Evolutionary conservation across 1,140 invertebrate species (phyloP).

Genomic region (Venturia canescens): DNA sequence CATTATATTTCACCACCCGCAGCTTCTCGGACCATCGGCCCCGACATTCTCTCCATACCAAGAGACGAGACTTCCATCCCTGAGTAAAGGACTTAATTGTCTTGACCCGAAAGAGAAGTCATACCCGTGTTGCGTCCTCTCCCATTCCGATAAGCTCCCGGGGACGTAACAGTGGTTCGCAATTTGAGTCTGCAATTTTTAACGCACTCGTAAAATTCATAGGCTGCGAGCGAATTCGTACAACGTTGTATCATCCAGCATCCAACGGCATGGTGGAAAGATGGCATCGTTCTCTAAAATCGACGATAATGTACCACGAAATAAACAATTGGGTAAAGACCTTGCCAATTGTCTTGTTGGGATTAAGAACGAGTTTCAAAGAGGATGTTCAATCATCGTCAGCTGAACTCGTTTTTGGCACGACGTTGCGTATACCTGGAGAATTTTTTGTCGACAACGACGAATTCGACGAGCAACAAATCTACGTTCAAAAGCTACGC

Average conservation of each 20-base stretch:
- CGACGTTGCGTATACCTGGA: constrained; percentile 60
- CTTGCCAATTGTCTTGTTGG: constrained; percentile 48
- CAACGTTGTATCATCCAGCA: constrained; percentile 57
- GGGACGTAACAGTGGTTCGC: constrained; percentile 30
- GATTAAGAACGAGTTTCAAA: constrained; percentile 50
- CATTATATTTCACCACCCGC: too few species aligned
- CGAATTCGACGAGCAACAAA: constrained; percentile 16
- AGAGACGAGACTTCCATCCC: too few species aligned
- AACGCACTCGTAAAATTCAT: constrained; percentile 20
- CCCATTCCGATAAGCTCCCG: too few species aligned
- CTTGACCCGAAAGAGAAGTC: too few species aligned
- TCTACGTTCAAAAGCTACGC: constrained; percentile 44
- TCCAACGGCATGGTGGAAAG: constrained; percentile 57
- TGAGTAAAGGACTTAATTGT: too few species aligned
- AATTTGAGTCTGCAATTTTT: constrained; percentile 51
- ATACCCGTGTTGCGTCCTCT: too few species aligned
- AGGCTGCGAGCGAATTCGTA: constrained; percentile 40
- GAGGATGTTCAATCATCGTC: constrained; percentile 60
- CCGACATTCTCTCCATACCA: too few species aligned
- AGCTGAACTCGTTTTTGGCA: constrained; percentile 64
- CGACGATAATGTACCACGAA: constrained; percentile 50
- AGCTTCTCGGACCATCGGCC: too few species aligned
- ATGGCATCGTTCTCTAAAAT: constrained; percentile 54
- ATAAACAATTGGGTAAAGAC: constrained; percentile 32
- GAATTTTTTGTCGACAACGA: constrained; percentile 61